Conservation (phyloP, 92 coral and sea anemone species). For the Ricordea florida region DNA sequence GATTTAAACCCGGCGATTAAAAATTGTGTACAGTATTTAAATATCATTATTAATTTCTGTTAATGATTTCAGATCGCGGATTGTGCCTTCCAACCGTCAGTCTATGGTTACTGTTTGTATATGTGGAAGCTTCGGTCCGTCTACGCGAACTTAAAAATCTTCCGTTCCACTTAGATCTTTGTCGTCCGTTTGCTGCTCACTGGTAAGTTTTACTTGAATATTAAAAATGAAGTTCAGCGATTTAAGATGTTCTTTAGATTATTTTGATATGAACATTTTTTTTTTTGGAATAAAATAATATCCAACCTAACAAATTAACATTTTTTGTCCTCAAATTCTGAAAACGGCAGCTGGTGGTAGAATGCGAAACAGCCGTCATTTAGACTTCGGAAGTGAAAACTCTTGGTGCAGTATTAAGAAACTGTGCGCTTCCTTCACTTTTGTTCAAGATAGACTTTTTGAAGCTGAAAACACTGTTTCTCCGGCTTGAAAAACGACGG, state of each 20-base stretch:
- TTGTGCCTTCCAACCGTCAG: conserved; percentile 94
- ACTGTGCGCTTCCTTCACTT: neutral
- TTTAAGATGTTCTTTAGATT: neutral
- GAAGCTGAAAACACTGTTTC: neutral
- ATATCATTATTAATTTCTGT: neutral
- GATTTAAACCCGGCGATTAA: neutral
- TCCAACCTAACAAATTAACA: conserved; percentile 31
- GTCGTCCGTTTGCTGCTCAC: conserved; percentile 99
- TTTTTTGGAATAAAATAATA: neutral
- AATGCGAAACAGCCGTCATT: conserved; percentile 21
- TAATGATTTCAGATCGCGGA: conserved; percentile 84
- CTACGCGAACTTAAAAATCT: conserved; percentile 93
- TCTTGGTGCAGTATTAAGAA: neutral
- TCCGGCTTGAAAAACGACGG: neutral
- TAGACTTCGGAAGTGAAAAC: conserved; percentile 8
- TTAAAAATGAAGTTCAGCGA: too few species aligned
- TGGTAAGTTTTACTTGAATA: conserved; percentile 69
- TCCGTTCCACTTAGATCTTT: conserved; percentile 95
- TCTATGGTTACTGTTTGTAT: conserved; percentile 94
- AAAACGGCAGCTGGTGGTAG: conserved; percentile 25
- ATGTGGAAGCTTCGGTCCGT: conserved; percentile 96
- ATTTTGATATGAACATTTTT: neutral
- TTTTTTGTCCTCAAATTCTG: neutral
- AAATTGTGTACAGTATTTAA: neutral
- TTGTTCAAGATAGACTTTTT: neutral